Evolutionary conservation across 2,888 invertebrate genomes (phyloP).

Genomic region (Orchesella flavescens): DNA sequence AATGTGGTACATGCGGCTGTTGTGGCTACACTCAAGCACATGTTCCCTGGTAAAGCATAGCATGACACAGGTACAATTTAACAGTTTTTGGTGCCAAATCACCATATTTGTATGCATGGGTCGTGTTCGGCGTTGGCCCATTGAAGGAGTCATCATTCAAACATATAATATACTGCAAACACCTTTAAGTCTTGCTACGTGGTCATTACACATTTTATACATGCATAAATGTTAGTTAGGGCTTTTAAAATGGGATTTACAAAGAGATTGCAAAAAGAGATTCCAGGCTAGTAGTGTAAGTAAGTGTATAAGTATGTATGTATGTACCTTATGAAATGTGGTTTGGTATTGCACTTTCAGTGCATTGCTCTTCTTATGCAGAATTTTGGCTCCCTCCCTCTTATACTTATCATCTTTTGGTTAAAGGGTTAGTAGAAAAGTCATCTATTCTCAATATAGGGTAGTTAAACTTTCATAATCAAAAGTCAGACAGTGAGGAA

Average conservation of each 20-base stretch:
- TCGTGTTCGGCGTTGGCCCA: not conserved
- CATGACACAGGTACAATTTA: not conserved
- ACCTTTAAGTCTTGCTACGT: not conserved
- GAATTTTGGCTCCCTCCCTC: not conserved
- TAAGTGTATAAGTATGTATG: not conserved
- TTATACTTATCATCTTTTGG: not conserved
- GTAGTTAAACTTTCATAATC: constrained; percentile 1
- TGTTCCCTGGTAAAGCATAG: constrained; percentile 4
- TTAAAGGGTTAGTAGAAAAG: not conserved
- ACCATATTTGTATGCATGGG: constrained; percentile 31
- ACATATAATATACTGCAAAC: not conserved
- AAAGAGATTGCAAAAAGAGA: not conserved
- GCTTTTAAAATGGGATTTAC: not conserved
- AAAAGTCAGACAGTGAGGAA: constrained; percentile 6
- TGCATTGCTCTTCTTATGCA: constrained; percentile 36
- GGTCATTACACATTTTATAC: not conserved
- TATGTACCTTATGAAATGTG: not conserved
- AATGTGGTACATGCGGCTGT: constrained; percentile 14
- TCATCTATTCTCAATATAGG: not conserved
- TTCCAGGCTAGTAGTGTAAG: not conserved
- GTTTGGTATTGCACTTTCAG: constrained; percentile 26
- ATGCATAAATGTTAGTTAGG: not conserved
- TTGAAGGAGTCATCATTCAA: not conserved
- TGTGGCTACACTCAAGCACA: constrained; percentile 21
- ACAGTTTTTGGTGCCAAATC: constrained; percentile 8